phyloP scores from a whole-genome alignment of 2,113 vertebrate species.

The Embiotoca jacksoni region DNA sequence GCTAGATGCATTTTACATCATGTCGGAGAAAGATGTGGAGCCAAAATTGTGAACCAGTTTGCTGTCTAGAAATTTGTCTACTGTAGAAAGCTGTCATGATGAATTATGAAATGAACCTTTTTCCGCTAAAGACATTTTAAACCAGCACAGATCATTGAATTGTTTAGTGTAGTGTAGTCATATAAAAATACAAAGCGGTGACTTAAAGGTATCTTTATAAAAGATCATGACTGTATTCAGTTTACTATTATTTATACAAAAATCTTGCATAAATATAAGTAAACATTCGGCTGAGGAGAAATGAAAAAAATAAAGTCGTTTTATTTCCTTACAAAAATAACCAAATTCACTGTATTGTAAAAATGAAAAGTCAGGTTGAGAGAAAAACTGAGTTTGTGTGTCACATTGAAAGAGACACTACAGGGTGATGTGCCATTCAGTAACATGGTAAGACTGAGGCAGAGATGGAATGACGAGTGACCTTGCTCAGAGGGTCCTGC shows the following conservation, averaged over 20 bases:
- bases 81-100: background rate
- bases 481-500: constrained; percentile 64
- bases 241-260: background rate
- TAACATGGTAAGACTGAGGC: constrained; percentile 26
- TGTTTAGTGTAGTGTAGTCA: no score
- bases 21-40: background rate
- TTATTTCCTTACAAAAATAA: no score
- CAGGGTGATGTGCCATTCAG: constrained; percentile 21
- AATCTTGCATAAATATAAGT: background rate
- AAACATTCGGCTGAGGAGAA: no score
- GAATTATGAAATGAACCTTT: background rate
- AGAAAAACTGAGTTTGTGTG: background rate
- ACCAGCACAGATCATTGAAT: no score
- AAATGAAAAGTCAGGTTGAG: no score
- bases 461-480: constrained; percentile 51
- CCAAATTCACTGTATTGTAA: no score
- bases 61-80: constrained; percentile 1
- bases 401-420: background rate
- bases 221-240: no score
- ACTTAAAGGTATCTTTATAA: no score
- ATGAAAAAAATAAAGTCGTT: no score
- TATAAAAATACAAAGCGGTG: no score
- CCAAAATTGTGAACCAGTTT: background rate
- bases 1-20: background rate
- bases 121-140: background rate